These are phyloP conservation scores for Erythrocercus mccallii DNA, from an alignment of 2,113 vertebrate genomes.

Conservation along the genomic window DNA sequence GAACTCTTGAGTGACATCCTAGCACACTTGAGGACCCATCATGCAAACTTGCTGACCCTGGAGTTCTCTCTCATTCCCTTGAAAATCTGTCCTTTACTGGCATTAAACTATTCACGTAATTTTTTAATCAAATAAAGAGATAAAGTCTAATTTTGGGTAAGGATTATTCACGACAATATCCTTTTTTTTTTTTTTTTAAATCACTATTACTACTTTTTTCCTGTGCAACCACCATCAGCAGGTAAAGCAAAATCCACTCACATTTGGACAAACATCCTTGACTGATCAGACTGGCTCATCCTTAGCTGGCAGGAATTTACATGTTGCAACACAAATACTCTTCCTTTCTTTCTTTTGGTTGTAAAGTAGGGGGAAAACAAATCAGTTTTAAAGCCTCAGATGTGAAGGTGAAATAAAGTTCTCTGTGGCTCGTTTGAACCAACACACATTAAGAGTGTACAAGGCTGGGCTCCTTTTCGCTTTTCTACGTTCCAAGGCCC, in stretches of 20 bases:
- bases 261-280: neutral
- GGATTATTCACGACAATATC: neutral
- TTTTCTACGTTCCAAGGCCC: neutral
- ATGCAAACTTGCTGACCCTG: neutral
- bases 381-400: neutral
- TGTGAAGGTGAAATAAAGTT: neutral
- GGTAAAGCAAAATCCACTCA: neutral
- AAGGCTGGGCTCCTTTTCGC: neutral
- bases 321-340: neutral
- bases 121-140: neutral
- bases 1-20: fast-evolving
- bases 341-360: neutral
- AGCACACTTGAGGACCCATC: too few species aligned
- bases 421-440: neutral
- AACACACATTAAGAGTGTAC: neutral
- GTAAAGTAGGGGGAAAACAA: neutral
- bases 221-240: neutral
- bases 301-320: neutral
- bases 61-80: neutral
- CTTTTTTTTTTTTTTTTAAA: neutral
- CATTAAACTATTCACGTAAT: fast-evolving
- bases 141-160: neutral
- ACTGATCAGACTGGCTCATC: neutral
- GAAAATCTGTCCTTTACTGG: neutral
- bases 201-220: neutral